These are phyloP conservation scores for Cisticola juncidis DNA, from an alignment of 2,113 vertebrate species.

Conservation along the genomic window DNA sequence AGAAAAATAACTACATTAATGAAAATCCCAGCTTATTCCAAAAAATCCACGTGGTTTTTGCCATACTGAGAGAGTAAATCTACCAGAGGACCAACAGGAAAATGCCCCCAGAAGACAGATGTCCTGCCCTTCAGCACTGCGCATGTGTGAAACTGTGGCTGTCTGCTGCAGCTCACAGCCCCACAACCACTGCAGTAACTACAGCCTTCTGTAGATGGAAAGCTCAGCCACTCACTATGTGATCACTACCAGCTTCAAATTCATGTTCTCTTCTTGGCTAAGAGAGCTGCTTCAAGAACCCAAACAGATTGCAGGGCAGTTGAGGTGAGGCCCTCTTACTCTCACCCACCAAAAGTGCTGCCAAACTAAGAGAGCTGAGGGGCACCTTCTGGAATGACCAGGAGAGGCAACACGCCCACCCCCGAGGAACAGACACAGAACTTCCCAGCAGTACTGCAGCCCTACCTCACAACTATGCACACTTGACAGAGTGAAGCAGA, in stretches of 20 bases:
- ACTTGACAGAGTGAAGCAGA: rapidly evolving
- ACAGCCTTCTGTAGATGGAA: neutral
- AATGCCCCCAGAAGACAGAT: neutral
- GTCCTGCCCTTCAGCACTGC: neutral
- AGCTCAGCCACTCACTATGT: rapidly evolving
- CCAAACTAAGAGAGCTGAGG: neutral
- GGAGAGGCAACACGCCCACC: neutral
- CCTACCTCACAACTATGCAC: neutral
- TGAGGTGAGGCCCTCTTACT: neutral
- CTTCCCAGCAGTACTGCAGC: neutral
- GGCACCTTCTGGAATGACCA: neutral
- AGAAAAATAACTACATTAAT: neutral
- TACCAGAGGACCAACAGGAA: neutral
- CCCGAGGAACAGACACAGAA: neutral
- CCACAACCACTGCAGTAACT: rapidly evolving
- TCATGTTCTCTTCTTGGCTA: neutral
- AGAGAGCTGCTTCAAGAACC: neutral
- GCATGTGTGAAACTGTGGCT: rapidly evolving
- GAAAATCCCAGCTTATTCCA: neutral
- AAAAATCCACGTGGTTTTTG: neutral
- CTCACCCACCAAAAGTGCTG: neutral
- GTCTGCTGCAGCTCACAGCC: neutral
- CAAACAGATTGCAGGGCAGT: neutral
- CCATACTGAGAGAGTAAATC: neutral
- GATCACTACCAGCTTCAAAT: neutral